Conservation (phyloP, 2,888 invertebrate species). For the Dicycla oo region DNA sequence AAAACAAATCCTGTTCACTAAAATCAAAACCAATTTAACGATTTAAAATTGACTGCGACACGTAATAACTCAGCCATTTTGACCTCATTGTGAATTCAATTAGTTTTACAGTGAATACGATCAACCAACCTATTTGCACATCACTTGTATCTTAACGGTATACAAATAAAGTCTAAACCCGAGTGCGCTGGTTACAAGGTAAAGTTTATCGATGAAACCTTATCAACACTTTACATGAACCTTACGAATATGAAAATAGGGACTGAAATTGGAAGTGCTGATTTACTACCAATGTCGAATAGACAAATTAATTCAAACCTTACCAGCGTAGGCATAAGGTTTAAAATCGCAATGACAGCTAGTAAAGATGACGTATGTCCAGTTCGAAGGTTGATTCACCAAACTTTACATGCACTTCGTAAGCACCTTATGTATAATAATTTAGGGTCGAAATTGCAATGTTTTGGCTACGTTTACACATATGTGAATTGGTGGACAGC, state of each 20-base stretch:
- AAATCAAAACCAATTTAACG: slow-evolving; percentile 14
- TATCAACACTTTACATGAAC: slow-evolving; percentile 36
- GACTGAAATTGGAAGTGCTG: slow-evolving; percentile 20
- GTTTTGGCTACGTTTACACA: background rate
- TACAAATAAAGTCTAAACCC: slow-evolving; percentile 25
- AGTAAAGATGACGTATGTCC: slow-evolving; percentile 23
- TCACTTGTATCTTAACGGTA: background rate
- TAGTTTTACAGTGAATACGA: slow-evolving; percentile 65
- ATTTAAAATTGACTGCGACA: slow-evolving; percentile 38
- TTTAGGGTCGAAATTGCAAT: slow-evolving; percentile 3
- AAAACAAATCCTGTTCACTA: background rate
- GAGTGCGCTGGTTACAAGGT: background rate
- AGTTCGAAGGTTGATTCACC: slow-evolving; percentile 25
- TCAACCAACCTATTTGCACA: slow-evolving; percentile 15
- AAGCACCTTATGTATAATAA: accelerated
- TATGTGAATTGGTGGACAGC: slow-evolving; percentile 10
- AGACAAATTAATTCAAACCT: background rate
- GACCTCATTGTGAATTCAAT: slow-evolving; percentile 74
- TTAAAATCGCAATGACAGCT: slow-evolving; percentile 10
- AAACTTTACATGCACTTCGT: slow-evolving; percentile 18
- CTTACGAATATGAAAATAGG: slow-evolving; percentile 34
- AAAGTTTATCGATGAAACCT: slow-evolving; percentile 29
- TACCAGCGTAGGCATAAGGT: background rate
- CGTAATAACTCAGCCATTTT: slow-evolving; percentile 60
- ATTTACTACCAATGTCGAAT: slow-evolving; percentile 6